A percentile compares a stretch with the other conserved stretches of the same genome.
Conservation (phyloP, 64 coral and sea anemone species). For the Actinia equina region DNA sequence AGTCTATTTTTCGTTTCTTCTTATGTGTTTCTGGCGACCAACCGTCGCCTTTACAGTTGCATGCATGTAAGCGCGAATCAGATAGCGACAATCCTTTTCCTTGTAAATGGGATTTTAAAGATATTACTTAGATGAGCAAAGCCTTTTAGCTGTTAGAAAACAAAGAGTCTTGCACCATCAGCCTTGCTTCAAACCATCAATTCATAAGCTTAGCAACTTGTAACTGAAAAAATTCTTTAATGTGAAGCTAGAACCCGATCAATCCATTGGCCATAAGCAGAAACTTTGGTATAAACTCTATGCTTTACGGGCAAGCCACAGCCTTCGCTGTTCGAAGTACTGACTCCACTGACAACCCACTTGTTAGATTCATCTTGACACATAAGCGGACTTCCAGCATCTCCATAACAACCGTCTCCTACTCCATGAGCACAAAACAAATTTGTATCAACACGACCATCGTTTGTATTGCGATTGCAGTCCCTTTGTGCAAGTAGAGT, state of each 20-base stretch:
- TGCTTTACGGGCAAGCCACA: constrained; percentile 54
- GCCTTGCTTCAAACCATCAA: too few relatives aligned
- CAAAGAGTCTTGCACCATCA: too few relatives aligned
- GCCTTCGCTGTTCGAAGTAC: constrained; percentile 47
- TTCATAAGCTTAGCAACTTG: too few relatives aligned
- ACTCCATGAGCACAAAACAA: constrained; percentile 74
- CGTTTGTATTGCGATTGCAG: constrained; percentile 38
- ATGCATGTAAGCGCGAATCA: too few relatives aligned
- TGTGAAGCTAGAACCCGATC: not conserved
- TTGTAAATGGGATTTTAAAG: too few relatives aligned
- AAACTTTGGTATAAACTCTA: constrained; percentile 54
- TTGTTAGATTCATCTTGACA: constrained; percentile 33
- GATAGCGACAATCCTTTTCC: too few relatives aligned
- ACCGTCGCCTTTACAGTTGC: too few relatives aligned
- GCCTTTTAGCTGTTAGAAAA: too few relatives aligned
- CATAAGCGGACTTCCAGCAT: constrained; percentile 70
- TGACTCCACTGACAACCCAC: constrained; percentile 57
- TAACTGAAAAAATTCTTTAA: not conserved
- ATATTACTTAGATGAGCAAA: too few relatives aligned
- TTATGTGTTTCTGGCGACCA: too few relatives aligned
- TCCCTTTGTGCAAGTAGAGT: constrained; percentile 46
- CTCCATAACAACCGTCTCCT: constrained; percentile 65
- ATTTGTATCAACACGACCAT: constrained; percentile 37
- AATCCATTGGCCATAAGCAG: constrained; percentile 49
- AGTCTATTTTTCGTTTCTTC: too few relatives aligned